These are phyloP conservation scores for Pseudochromis fuscus DNA, from an alignment of 2,797 vertebrate species.

Conservation along the genomic window DNA sequence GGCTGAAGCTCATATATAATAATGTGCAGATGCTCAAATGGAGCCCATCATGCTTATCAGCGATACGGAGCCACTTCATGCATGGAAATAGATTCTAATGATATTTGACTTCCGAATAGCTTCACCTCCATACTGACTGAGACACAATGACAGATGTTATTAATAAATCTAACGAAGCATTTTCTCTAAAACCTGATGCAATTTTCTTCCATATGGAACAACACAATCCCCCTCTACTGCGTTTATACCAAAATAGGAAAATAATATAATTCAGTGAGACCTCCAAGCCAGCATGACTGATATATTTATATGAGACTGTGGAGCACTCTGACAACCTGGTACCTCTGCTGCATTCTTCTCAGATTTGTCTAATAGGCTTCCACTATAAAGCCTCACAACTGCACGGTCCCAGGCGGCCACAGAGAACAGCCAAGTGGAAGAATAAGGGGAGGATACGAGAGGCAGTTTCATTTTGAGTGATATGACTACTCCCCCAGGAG, in stretches of 20 bases:
- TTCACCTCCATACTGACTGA: constrained; percentile 67
- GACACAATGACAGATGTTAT: constrained; percentile 79
- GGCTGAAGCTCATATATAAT: constrained; percentile 73
- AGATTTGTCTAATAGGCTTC: constrained; percentile 88
- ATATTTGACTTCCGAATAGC: constrained; percentile 63
- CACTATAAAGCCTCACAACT: constrained; percentile 73
- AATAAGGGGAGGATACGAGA: constrained; percentile 72
- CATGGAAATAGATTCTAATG: constrained; percentile 71
- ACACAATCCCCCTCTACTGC: constrained; percentile 50
- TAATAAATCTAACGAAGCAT: constrained; percentile 82
- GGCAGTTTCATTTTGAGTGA: constrained; percentile 80
- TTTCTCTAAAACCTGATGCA: constrained; percentile 79
- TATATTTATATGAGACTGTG: constrained; percentile 85
- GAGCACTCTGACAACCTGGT: constrained; percentile 81
- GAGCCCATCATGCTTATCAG: constrained; percentile 64
- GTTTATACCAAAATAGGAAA: constrained; percentile 69
- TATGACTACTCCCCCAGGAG: constrained; percentile 81
- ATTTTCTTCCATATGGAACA: constrained; percentile 73
- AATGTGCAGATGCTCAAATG: constrained; percentile 60
- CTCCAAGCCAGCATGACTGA: constrained; percentile 86
- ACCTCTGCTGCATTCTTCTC: constrained; percentile 79
- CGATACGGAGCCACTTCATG: constrained; percentile 52
- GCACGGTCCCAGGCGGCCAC: constrained; percentile 67
- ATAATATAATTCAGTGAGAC: constrained; percentile 76
- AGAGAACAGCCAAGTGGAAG: constrained; percentile 68